Base-by-base conservation (phyloP, 2,797 vertebrate species). In the Bradypodion ventrale region DNA sequence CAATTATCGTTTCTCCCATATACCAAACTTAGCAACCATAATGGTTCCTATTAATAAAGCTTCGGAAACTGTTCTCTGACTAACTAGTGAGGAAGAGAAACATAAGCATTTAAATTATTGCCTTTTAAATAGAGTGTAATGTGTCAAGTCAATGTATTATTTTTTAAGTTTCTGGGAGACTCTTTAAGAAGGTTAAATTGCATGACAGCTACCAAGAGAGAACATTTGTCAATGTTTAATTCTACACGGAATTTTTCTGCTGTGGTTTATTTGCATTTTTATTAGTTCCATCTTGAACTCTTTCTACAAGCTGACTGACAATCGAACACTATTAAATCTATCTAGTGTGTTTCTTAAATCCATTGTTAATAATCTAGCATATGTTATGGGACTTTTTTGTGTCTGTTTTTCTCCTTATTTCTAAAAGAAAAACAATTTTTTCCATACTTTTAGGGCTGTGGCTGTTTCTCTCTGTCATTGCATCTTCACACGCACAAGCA, bases 341-440 rank as follows among this genome's bases (percentile, higher is more conserved):
- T 94, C 94, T 92, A 92, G 90, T 88, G 83, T 90, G 78, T 84
- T 93, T 92, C 95, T 93, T 95, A 93, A 93, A 93, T 93, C 89
- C 91, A 91, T 94, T 94, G 94, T 96, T 96, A 97, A 96, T 92
- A 83, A 85, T 93, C 93, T 93, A 93, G 93, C 96, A 95, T 95
- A 95, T 95, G 90, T 93, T 92, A 89, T 95, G 91, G 91, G 93
- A 82, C 27, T 46, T 83, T 88, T 93, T 93, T 93, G 92, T 83
- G 93, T 91, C 93, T 93, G 94, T 97, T 95, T 93, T 95, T 97
- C 93, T 92, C 96, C 94, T 94, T 97, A 97, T 97, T 96, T 93
- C 96, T 95, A 2, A 4, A 56, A 56, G 6, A 56, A 56, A 56
- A 56, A 56, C 52, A 56, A 56, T n/a, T n/a, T n/a, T n/a, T n/a